Evolutionary conservation across 2,888 invertebrate species (phyloP).

Genomic region (Unio delphinus): DNA sequence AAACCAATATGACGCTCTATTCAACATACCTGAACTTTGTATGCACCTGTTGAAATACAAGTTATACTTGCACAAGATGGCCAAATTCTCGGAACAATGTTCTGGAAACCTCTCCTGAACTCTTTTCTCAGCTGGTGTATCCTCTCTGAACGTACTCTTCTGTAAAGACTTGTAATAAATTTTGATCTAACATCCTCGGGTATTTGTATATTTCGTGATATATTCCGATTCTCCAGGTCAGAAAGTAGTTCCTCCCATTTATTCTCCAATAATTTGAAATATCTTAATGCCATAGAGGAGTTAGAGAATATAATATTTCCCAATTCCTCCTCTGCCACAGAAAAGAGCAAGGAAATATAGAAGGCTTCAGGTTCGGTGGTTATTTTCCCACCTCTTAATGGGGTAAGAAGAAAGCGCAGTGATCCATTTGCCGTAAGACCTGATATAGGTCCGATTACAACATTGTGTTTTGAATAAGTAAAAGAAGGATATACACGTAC

Average conservation of each 20-base stretch:
- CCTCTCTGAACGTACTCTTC: conserved; percentile 4
- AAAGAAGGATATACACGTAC: conserved; percentile 12
- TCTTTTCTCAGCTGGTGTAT: conserved; percentile 15
- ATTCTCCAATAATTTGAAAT: conserved; percentile 28
- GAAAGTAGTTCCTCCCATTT: conserved; percentile 27
- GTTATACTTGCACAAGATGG: conserved; percentile 24
- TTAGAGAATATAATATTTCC: conserved; percentile 27
- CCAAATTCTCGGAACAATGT: conserved; percentile 31
- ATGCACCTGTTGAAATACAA: conserved; percentile 30
- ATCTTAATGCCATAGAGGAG: conserved; percentile 17
- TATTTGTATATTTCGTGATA: conserved; percentile 11
- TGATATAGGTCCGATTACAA: conserved; percentile 28
- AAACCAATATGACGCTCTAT: neutral
- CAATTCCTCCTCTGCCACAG: conserved; percentile 22
- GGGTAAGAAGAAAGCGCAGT: conserved; percentile 18
- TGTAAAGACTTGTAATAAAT: conserved; percentile 8
- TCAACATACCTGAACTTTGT: conserved; percentile 20
- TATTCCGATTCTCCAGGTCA: conserved; percentile 28
- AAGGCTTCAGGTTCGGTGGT: conserved; percentile 17
- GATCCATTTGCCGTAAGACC: conserved; percentile 18
- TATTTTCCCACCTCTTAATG: conserved; percentile 5
- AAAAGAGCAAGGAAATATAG: conserved; percentile 33
- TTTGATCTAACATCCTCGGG: conserved; percentile 3
- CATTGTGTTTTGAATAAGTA: conserved; percentile 16
- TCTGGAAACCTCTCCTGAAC: conserved; percentile 22